Percentiles rank a stretch among this genome's conserved stretches.
These are phyloP conservation scores for Catalaphyllia jardinei DNA, from an alignment of 64 coral and sea anemone genomes.

Conservation along the genomic window DNA sequence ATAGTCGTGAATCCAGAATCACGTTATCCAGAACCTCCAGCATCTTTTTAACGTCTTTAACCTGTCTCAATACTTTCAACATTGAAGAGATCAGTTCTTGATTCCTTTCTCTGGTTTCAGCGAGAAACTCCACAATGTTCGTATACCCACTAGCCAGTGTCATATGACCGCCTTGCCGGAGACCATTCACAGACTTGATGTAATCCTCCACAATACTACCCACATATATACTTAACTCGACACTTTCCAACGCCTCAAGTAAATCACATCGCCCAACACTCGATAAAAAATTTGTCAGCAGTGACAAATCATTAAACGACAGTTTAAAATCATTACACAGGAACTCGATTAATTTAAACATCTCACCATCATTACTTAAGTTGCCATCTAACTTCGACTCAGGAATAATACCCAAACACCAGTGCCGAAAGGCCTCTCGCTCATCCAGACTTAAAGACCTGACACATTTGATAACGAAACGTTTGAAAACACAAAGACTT, in stretches of 20 bases:
- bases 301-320: background rate
- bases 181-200: background rate
- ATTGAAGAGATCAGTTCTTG: background rate
- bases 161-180: background rate
- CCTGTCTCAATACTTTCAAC: background rate
- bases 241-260: background rate
- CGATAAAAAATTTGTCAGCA: background rate
- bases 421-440: background rate
- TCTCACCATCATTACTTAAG: background rate
- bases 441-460: background rate
- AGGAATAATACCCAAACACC: background rate
- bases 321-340: background rate
- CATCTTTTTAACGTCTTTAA: background rate
- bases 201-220: background rate
- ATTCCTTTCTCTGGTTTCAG: background rate
- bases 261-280: background rate
- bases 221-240: background rate
- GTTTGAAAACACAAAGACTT: background rate
- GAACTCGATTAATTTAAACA: slow-evolving; percentile 9
- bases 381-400: background rate
- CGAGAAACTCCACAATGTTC: background rate
- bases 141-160: background rate
- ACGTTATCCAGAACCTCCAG: background rate
- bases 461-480: background rate
- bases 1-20: background rate